These are phyloP conservation scores for Barbus barbus DNA, from an alignment of 2,113 vertebrate species.

Conservation along the genomic window DNA sequence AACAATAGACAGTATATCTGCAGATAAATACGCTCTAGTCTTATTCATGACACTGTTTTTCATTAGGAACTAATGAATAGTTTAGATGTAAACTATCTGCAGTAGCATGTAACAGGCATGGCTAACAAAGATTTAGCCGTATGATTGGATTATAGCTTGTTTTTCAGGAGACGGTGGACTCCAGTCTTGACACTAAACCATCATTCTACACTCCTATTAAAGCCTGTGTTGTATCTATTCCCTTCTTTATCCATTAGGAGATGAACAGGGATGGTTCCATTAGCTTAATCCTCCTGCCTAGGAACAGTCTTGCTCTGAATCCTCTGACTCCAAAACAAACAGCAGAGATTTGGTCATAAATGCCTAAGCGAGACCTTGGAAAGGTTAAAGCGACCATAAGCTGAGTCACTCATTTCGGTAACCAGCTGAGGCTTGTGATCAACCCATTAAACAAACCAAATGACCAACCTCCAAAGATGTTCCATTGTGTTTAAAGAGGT, in stretches of 20 bases:
- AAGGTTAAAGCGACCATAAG: constrained; percentile 60
- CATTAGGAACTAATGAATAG: background rate
- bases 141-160: constrained; percentile 41
- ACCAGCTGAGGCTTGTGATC: constrained; percentile 53
- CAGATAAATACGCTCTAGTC: background rate
- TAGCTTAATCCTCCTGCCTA: constrained; percentile 58
- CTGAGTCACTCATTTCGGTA: constrained; percentile 31
- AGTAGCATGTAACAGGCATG: no score
- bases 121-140: constrained; percentile 1
- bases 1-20: constrained; percentile 34
- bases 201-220: constrained; percentile 1
- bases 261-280: constrained; percentile 55
- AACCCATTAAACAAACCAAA: constrained; percentile 42
- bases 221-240: constrained; percentile 10
- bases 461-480: constrained; percentile 51
- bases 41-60: constrained; percentile 5
- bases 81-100: background rate
- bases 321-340: constrained; percentile 57
- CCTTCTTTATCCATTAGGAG: constrained; percentile 41
- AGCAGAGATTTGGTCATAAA: constrained; percentile 46
- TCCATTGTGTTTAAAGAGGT: constrained; percentile 34
- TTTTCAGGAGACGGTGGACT: constrained; percentile 12
- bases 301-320: constrained; percentile 11
- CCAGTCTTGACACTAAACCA: constrained; percentile 16
- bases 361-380: constrained; percentile 52